Evolutionary conservation across 2,888 invertebrate genomes (phyloP).

Genomic region (Phengaris arion): DNA sequence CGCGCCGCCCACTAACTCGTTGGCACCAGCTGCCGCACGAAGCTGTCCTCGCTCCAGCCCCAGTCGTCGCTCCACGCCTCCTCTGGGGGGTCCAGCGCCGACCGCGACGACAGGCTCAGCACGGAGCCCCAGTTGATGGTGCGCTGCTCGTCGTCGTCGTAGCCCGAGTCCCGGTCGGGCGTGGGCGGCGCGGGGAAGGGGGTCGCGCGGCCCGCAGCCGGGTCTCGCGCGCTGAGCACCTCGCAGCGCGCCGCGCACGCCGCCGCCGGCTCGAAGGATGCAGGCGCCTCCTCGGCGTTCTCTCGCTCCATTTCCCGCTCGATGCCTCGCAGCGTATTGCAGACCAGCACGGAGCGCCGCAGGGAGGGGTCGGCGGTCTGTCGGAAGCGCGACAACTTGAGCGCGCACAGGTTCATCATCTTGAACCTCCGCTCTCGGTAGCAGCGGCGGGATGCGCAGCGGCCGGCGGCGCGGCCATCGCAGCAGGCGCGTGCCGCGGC

Average conservation of each 20-base stretch:
- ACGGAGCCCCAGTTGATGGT: constrained; percentile 96
- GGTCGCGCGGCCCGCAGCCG: constrained; percentile 82
- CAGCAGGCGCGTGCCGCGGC: constrained; percentile 88
- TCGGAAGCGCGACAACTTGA: constrained; percentile 91
- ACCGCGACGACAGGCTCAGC: constrained; percentile 90
- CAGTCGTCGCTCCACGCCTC: constrained; percentile 85
- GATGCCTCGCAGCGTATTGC: constrained; percentile 93
- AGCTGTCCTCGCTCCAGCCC: constrained; percentile 83
- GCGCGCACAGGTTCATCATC: constrained; percentile 94
- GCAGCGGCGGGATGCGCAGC: constrained; percentile 90
- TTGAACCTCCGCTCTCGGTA: constrained; percentile 92
- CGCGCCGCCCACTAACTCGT: constrained; percentile 81
- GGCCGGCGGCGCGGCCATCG: constrained; percentile 85
- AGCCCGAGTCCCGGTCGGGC: constrained; percentile 86
- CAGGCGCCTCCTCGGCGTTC: constrained; percentile 78
- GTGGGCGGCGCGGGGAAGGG: constrained; percentile 81
- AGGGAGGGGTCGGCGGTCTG: constrained; percentile 94
- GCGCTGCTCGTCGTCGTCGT: constrained; percentile 88
- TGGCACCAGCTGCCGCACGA: constrained; percentile 85
- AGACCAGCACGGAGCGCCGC: constrained; percentile 93
- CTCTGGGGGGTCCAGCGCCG: constrained; percentile 90
- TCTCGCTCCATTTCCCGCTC: constrained; percentile 93
- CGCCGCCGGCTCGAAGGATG: constrained; percentile 72
- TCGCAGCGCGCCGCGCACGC: constrained; percentile 76
- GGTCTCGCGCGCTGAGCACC: constrained; percentile 73